Evolutionary conservation across 2,888 invertebrate species (phyloP).

Genomic region (Mellilla xanthometata): DNA sequence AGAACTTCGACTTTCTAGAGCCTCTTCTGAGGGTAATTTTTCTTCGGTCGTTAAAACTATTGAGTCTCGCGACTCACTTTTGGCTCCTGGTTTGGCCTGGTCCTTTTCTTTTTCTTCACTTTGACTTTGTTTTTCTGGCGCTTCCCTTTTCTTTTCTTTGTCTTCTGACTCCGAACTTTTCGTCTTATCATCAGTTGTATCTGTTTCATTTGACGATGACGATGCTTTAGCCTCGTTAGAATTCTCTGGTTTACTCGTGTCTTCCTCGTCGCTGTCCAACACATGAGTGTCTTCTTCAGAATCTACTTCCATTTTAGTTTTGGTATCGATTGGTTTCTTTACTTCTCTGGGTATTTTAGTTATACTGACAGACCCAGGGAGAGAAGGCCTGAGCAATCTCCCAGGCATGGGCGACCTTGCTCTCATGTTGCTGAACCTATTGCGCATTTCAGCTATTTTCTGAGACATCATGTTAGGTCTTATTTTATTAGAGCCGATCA

Average conservation of each 20-base stretch:
- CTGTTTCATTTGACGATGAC: constrained; percentile 29
- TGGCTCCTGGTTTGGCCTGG: constrained; percentile 33
- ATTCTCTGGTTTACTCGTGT: constrained; percentile 32
- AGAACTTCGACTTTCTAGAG: constrained; percentile 52
- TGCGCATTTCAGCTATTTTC: constrained; percentile 68
- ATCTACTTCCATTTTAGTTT: constrained; percentile 48
- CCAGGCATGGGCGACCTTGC: constrained; percentile 55
- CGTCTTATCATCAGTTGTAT: constrained; percentile 23
- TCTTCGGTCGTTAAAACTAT: constrained; percentile 71
- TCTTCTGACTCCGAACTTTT: constrained; percentile 17
- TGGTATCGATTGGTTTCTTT: constrained; percentile 50
- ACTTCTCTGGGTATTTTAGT: constrained; percentile 64
- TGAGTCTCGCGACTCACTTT: constrained; percentile 37
- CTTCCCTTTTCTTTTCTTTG: constrained; percentile 11
- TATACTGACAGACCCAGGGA: constrained; percentile 72
- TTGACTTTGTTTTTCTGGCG: constrained; percentile 24
- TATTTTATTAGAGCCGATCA: constrained; percentile 60
- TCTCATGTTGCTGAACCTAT: constrained; percentile 57
- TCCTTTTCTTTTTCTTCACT: constrained; percentile 33
- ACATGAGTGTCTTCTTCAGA: constrained; percentile 71
- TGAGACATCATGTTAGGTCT: constrained; percentile 60
- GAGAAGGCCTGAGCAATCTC: constrained; percentile 56
- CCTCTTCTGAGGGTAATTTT: constrained; percentile 68
- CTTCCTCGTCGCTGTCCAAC: constrained; percentile 70
- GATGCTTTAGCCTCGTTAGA: constrained; percentile 28